These are phyloP conservation scores for Psophia crepitans DNA, from an alignment of 2,113 vertebrate genomes.

Conservation along the genomic window DNA sequence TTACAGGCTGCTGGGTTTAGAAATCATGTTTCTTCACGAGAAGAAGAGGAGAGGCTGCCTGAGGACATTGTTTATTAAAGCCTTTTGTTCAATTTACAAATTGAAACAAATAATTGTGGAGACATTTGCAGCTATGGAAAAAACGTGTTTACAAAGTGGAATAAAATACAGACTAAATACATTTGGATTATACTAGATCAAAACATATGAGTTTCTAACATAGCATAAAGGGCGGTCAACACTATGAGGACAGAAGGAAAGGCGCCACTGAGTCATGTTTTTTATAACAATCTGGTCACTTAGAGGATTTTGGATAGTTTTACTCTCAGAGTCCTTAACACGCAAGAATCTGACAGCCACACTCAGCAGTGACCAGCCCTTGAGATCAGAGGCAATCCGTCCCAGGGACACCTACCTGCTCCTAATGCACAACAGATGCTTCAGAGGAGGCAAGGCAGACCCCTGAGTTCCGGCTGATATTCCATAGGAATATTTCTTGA, in stretches of 20 bases:
- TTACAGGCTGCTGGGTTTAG: conserved; percentile 29
- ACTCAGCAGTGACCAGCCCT: background rate
- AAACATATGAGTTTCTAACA: conserved; percentile 54
- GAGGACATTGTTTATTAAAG: conserved; percentile 76
- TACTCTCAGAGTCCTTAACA: background rate
- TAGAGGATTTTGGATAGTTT: background rate
- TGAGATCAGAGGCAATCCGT: background rate
- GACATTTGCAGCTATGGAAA: conserved; percentile 78
- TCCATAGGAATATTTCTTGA: background rate
- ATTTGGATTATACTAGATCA: conserved; percentile 70
- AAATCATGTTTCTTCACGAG: conserved; percentile 17
- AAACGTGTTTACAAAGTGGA: conserved; percentile 78
- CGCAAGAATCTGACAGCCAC: background rate
- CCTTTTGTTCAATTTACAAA: conserved; percentile 80
- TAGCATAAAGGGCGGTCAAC: conserved; percentile 34
- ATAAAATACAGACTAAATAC: conserved; percentile 80
- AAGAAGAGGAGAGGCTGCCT: conserved; percentile 56
- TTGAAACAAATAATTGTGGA: conserved; percentile 79
- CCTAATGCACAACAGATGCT: background rate
- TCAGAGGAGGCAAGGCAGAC: background rate
- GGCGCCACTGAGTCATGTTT: conserved; percentile 64
- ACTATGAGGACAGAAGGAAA: conserved; percentile 45
- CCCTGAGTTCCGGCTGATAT: background rate
- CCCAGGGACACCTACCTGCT: background rate
- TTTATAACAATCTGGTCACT: conserved; percentile 50